Base-by-base conservation (phyloP, 2,888 invertebrate species). In the Steromphala cineraria region DNA sequence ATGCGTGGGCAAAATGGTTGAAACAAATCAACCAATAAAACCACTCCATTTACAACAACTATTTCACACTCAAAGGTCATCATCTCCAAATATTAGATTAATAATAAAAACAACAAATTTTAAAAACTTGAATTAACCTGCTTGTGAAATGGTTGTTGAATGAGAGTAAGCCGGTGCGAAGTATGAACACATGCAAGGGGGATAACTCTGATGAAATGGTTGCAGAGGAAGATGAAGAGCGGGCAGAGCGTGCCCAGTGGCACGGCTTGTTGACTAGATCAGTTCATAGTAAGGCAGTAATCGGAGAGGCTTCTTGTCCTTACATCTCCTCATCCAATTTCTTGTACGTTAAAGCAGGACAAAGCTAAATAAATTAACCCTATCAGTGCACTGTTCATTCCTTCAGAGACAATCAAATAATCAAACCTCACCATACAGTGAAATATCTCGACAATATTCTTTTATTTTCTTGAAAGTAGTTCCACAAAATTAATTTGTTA, bases 171-270 rank as follows among this genome's bases (percentile, higher is more conserved):
- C 56, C 4, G 19, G 56, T 56, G 56, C n/a, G 40, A 46, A 46
- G 71, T 36, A 36, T 71, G 71, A 71, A 71, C 71, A 71, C 71
- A 71, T 71, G 40, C 71, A 71, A 40, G 71, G 71, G 71, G 40
- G 71, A 71, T 40, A 71, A 71, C 71, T 71, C 71, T 62, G 62
- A 71, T 71, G 40, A 71, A 31, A 40, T 71, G 71, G 36, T 71
- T 36, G 46, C 21, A n/a, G 28, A 62, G 62, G 62, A 62, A 62
- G 62, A n/a, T 19, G 19, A 19, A 36, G 19, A 19, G 71, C 36
- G 36, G 19, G 71, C 28, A 36, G 7, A 28, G 71, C 19, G n/a
- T 71, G 71, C n/a, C 31, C n/a, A 36, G 19, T 10, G 71, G 36
- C 31, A 56, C 21, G 19, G 56, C 56, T 46, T 21, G 67, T 31